A percentile compares a stretch with the other conserved stretches of the same genome.
These are phyloP conservation scores for Tympanuchus pallidicinctus DNA, from an alignment of 2,113 vertebrate species.

Conservation along the genomic window DNA sequence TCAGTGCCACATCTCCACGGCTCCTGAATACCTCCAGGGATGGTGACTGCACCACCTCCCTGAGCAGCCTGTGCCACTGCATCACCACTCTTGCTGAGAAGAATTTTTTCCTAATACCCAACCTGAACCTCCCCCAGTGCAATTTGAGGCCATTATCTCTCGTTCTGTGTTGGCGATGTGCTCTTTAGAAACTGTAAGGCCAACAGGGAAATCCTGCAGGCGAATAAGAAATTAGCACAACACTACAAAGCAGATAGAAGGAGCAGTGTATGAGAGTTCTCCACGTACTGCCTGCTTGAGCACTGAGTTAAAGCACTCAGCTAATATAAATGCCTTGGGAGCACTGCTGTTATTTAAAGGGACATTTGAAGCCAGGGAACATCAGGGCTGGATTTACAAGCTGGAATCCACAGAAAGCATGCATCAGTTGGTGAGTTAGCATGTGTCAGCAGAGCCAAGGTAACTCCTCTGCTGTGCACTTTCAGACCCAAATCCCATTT, in stretches of 20 bases:
- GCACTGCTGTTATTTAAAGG: neutral
- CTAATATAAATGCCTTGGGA: neutral
- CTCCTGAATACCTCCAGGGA: no score
- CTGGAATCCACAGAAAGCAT: neutral
- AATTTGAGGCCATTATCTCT: no score
- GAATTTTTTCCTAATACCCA: no score
- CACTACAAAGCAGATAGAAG: neutral
- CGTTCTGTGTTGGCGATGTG: neutral
- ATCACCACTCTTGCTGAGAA: no score
- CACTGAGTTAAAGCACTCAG: neutral
- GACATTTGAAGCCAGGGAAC: neutral
- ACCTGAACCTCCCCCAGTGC: no score
- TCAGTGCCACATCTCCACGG: no score
- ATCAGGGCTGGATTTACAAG: neutral
- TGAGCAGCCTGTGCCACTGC: no score
- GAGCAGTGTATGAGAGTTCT: neutral
- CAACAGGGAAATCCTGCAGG: neutral
- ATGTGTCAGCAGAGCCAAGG: neutral
- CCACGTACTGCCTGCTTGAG: neutral
- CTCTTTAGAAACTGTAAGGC: neutral
- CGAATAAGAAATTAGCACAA: neutral
- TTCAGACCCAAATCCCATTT: neutral
- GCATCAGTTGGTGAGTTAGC: neutral
- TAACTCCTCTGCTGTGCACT: neutral
- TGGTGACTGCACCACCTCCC: no score